These are phyloP conservation scores for Gobio occitaniae DNA, from an alignment of 2,797 vertebrate genomes.

Conservation along the genomic window DNA sequence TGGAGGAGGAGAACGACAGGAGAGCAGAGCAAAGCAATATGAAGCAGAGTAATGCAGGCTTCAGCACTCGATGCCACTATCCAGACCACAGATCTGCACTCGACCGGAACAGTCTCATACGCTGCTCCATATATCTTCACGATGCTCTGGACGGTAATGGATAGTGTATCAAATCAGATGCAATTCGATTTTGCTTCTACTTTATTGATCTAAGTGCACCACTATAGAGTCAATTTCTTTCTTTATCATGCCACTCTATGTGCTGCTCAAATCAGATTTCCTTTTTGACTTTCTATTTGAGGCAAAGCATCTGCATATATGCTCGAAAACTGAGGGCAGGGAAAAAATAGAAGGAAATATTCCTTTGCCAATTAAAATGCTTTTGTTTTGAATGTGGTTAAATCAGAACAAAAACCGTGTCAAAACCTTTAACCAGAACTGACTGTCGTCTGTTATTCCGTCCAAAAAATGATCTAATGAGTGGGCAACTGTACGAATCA, in stretches of 20 bases:
- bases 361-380: neutral
- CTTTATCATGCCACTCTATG: constrained; percentile 20
- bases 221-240: constrained; percentile 17
- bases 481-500: neutral
- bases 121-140: constrained; percentile 25
- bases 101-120: neutral
- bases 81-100: constrained; percentile 18
- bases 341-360: neutral
- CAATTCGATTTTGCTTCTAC: constrained; percentile 29
- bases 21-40: constrained; percentile 45
- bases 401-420: neutral
- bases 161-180: constrained; percentile 31
- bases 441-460: neutral
- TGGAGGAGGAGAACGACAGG: constrained; percentile 34
- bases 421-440: neutral
- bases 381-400: too few species aligned
- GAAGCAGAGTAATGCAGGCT: constrained; percentile 57
- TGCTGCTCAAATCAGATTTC: constrained; percentile 30
- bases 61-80: constrained; percentile 52
- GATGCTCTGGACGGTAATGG: constrained; percentile 6
- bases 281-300: neutral
- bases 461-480: neutral
- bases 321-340: neutral
- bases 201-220: constrained; percentile 30
- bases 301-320: neutral